Evolutionary conservation across 2,797 vertebrate genomes (phyloP).

Genomic region (Malacoctenus gilli): DNA sequence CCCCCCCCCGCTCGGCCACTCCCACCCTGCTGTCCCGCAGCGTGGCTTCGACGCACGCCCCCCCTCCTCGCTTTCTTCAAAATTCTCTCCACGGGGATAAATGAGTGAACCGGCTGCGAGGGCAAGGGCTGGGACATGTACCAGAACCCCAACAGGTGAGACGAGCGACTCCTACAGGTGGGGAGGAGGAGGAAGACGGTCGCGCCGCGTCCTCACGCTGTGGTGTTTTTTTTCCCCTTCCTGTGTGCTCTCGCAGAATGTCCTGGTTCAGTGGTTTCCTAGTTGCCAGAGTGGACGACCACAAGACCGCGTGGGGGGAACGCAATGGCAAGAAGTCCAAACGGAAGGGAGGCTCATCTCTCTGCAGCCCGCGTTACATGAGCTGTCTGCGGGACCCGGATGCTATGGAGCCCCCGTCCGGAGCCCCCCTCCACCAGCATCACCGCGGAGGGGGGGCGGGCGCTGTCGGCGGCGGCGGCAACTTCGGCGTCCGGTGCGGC

Average conservation of each 20-base stretch:
- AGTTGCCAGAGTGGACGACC: slow-evolving; percentile 95
- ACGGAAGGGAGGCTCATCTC: slow-evolving; percentile 86
- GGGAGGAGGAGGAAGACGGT: neutral
- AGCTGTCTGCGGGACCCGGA: slow-evolving; percentile 95
- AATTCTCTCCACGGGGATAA: slow-evolving; percentile 75
- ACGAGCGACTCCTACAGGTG: neutral
- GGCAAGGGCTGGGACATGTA: slow-evolving; percentile 81
- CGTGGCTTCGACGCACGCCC: slow-evolving; percentile 45
- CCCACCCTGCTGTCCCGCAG: slow-evolving; percentile 35
- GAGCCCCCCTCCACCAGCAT: slow-evolving; percentile 80
- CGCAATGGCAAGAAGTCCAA: slow-evolving; percentile 94
- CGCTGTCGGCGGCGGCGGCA: slow-evolving; percentile 75
- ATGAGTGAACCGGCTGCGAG: slow-evolving; percentile 80
- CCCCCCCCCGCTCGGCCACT: slow-evolving; percentile 9
- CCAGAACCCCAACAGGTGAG: slow-evolving; percentile 86
- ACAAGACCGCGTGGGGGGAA: slow-evolving; percentile 96
- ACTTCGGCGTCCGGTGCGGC: slow-evolving; percentile 85
- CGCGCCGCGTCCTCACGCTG: too few species aligned
- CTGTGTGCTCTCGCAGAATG: slow-evolving; percentile 83
- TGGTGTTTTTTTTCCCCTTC: slow-evolving; percentile 3
- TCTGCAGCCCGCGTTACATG: slow-evolving; percentile 94
- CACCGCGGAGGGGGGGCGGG: slow-evolving; percentile 75
- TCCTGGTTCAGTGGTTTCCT: slow-evolving; percentile 98
- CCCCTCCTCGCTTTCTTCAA: slow-evolving; percentile 54
- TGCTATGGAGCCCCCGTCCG: slow-evolving; percentile 84